Evolutionary conservation across 1,140 invertebrate species (phyloP), one percentile per base, ranked within the genome.

Genomic region (Eumeta japonica): DNA sequence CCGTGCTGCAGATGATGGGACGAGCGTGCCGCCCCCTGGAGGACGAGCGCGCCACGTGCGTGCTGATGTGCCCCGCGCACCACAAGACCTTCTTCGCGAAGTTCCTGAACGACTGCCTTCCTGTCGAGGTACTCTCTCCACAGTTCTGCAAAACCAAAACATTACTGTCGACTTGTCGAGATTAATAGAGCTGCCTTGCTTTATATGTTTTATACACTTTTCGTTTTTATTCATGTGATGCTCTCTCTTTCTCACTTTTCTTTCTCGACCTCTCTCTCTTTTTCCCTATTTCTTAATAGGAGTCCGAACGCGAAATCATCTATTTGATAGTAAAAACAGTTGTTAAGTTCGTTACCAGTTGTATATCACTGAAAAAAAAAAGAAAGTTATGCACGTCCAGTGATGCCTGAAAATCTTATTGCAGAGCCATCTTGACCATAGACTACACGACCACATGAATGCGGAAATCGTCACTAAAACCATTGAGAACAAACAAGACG

Each of bases 1-100:
- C 98, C 70, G 91, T 99, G 0, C 75, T 99, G 7, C 95, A 99
- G 76, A 99, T 99, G 96, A 83, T 98, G 31, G 94, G 96, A 0
- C 78, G 89, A 18, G 92, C 92, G 0, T 94, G 94, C 68, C 76
- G 95, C 16, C 94, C 95, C 0, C 71, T 88, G 3, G 83, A 89
- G 48, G 96, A 99, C 72, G 86, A 94, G 14, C 92, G 97, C 68
- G 89, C 93, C 32, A 97, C 97, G 63, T 97, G 94, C 58, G 92
- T 99, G 3, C 79, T 99, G 2, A 87, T 99, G 78, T 99, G 97
- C 76, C 96, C 97, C 59, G 90, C 85, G 39, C 94, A 94, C 1
- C 98, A 98, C 67, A 98, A 98, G 76, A 94, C 98, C 52, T 98
- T 97, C 78, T 98, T 95, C 76, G 97, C 97, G 60, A 99, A 99